A percentile compares a stretch with the other conserved stretches of the same genome.
phyloP scores from a whole-genome alignment of 2,888 invertebrate species.

The Monochamus alternatus region DNA sequence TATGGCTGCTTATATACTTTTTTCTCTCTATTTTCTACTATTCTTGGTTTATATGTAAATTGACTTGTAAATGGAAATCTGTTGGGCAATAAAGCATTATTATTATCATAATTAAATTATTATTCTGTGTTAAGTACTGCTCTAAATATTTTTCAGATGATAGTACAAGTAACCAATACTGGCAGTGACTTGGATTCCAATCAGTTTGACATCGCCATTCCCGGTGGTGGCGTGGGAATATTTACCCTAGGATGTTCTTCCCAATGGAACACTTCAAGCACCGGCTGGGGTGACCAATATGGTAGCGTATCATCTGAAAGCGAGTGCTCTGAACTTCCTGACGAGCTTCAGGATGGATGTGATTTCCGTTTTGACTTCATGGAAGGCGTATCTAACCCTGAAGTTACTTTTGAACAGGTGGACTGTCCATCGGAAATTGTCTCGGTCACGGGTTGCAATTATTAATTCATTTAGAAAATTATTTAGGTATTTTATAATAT shows the following conservation, averaged over 20 bases:
- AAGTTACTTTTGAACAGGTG: conserved; percentile 11
- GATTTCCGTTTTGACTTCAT: conserved; percentile 34
- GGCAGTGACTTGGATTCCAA: conserved; percentile 36
- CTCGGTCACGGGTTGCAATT: not conserved
- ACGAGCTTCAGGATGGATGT: conserved; percentile 49
- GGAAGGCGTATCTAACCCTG: conserved; percentile 8
- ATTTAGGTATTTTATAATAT: no score
- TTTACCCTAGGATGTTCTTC: conserved; percentile 49
- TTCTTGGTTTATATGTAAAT: no score
- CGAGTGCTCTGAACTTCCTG: conserved; percentile 49
- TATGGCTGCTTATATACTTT: no score
- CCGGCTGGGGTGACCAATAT: conserved; percentile 54
- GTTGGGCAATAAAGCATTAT: no score
- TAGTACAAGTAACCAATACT: conserved; percentile 39
- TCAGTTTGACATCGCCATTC: conserved; percentile 44
- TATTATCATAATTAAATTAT: no score
- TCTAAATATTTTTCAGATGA: conserved; percentile 10
- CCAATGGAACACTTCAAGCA: conserved; percentile 49
- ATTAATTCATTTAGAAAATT: no score
- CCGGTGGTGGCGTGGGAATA: conserved; percentile 51
- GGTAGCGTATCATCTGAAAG: conserved; percentile 46
- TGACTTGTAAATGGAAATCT: no score
- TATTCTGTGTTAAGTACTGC: not conserved
- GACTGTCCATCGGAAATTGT: conserved; percentile 3
- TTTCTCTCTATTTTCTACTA: no score